These are phyloP conservation scores for Nanorana parkeri DNA, from an alignment of 2,113 vertebrate species.

Conservation along the genomic window DNA sequence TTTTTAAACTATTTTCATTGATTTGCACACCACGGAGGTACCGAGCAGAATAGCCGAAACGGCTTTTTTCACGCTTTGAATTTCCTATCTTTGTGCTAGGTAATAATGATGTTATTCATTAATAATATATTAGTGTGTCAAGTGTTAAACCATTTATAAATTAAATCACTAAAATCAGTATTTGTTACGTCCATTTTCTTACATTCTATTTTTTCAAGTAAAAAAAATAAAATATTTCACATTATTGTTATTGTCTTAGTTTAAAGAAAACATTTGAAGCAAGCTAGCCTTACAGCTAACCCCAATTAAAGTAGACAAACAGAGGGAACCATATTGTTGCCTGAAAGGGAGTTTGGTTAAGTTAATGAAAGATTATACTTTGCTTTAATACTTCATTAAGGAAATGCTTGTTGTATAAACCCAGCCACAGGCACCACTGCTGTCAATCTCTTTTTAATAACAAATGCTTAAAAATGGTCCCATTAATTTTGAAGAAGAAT, in stretches of 20 bases:
- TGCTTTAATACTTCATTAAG: constrained; percentile 77
- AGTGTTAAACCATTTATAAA: no score
- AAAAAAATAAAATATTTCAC: no score
- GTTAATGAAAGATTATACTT: constrained; percentile 81
- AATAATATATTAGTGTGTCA: no score
- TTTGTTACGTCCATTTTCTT: background rate
- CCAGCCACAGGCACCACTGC: constrained; percentile 40
- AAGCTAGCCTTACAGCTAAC: constrained; percentile 79
- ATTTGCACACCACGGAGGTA: no score
- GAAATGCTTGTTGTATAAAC: constrained; percentile 63
- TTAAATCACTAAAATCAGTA: no score
- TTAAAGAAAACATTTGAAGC: constrained; percentile 79
- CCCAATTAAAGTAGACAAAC: constrained; percentile 84
- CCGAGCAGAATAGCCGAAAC: no score
- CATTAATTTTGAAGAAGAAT: constrained; percentile 28
- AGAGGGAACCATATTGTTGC: constrained; percentile 83
- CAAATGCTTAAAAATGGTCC: constrained; percentile 8
- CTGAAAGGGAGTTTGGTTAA: constrained; percentile 82
- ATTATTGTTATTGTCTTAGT: constrained; percentile 15
- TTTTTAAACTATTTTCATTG: no score
- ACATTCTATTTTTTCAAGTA: no score
- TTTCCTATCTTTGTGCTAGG: no score
- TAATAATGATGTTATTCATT: no score
- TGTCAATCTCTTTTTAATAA: constrained; percentile 32
- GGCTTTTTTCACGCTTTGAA: no score